These are phyloP conservation scores for Elymnias hypermnestra DNA, from an alignment of 1,140 invertebrate genomes.

Conservation along the genomic window DNA sequence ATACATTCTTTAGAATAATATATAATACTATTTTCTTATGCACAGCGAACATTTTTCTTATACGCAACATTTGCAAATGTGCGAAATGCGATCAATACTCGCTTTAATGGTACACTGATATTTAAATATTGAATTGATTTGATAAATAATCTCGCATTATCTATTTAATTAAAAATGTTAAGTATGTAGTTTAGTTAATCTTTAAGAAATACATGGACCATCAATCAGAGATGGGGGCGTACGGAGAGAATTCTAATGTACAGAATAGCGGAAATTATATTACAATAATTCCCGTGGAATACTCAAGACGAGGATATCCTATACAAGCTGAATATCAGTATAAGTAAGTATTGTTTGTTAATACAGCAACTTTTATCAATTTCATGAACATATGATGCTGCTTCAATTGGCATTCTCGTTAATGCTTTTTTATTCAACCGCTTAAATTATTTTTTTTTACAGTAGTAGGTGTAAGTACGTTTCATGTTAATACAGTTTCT, in stretches of 20 bases:
- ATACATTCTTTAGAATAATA: too few relatives aligned
- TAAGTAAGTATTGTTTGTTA: conserved; percentile 44
- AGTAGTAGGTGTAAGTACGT: too few relatives aligned
- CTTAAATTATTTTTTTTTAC: too few relatives aligned
- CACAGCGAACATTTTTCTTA: too few relatives aligned
- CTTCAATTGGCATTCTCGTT: too few relatives aligned
- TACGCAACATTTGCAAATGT: conserved; percentile 20
- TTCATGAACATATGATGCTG: too few relatives aligned
- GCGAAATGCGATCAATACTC: conserved; percentile 56
- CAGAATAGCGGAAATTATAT: conserved; percentile 71
- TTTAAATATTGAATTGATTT: too few relatives aligned
- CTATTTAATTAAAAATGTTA: background rate
- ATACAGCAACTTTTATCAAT: background rate
- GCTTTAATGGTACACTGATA: background rate
- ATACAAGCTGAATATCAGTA: conserved; percentile 74
- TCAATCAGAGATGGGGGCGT: conserved; percentile 62
- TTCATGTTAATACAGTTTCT: too few relatives aligned
- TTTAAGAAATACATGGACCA: conserved; percentile 62
- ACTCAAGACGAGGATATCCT: conserved; percentile 67
- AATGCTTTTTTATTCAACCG: too few relatives aligned
- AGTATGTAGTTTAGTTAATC: too few relatives aligned
- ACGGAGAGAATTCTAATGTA: conserved; percentile 62
- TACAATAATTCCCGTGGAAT: conserved; percentile 73
- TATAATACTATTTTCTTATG: too few relatives aligned
- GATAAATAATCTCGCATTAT: too few relatives aligned